A percentile compares a stretch with the other conserved stretches of the same genome.
These are phyloP conservation scores for Aphyosemion australe DNA, from an alignment of 2,113 vertebrate genomes.

Conservation along the genomic window DNA sequence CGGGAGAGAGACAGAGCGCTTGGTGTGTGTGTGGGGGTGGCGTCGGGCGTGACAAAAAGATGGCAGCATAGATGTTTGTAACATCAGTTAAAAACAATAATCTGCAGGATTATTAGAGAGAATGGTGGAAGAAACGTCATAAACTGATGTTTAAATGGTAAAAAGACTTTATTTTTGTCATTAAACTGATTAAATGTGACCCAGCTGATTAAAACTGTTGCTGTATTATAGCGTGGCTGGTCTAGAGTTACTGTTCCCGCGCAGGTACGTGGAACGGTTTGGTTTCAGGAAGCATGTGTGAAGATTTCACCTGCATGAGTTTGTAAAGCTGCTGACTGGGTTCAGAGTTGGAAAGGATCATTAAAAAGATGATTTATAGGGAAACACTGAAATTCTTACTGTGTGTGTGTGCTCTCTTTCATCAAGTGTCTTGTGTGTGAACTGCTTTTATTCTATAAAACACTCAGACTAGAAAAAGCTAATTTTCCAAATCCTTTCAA, in stretches of 20 bases:
- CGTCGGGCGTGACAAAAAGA: background rate
- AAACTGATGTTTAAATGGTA: background rate
- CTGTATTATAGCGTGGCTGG: constrained; percentile 78
- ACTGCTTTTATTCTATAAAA: no score
- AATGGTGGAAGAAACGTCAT: no score
- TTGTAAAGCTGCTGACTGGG: background rate
- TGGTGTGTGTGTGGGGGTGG: background rate
- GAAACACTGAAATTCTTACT: no score
- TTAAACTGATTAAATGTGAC: no score
- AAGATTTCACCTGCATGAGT: no score
- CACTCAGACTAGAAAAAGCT: no score
- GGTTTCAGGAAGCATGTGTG: background rate
- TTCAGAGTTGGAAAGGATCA: no score
- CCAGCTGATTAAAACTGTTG: constrained; percentile 40
- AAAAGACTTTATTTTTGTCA: background rate
- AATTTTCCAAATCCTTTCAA: background rate
- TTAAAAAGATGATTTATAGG: no score
- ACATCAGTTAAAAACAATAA: background rate
- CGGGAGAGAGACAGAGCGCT: constrained; percentile 9
- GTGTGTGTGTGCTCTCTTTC: background rate
- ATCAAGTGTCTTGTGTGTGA: background rate
- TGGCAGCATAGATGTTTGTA: background rate
- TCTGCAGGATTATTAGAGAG: no score
- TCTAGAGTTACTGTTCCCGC: constrained; percentile 78
- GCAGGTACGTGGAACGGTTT: constrained; percentile 70